phyloP scores from a whole-genome alignment of 2,797 vertebrate species.

The Fratercula arctica region DNA sequence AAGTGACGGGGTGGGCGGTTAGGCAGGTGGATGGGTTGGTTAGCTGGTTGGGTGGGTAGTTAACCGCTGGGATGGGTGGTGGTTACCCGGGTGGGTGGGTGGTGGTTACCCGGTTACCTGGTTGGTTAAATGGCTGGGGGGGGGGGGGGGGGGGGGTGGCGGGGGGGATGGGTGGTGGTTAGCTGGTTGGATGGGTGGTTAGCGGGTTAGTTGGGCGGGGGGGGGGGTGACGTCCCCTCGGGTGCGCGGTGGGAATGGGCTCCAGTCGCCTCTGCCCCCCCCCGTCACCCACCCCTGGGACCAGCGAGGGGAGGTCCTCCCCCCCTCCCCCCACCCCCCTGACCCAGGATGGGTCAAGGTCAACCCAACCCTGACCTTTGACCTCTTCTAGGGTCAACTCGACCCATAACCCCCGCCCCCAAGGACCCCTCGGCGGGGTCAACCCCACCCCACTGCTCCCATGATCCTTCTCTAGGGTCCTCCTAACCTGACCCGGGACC shows the following conservation, averaged over 20 bases:
- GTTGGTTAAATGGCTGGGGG: too few relatives aligned
- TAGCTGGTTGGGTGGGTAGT: too few relatives aligned
- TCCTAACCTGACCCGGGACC: not conserved
- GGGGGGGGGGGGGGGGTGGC: too few relatives aligned
- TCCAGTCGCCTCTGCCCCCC: not conserved
- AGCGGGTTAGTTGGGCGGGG: not conserved
- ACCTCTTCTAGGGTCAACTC: not conserved
- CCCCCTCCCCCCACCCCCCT: too few relatives aligned
- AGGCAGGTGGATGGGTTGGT: too few relatives aligned
- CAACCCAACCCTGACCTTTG: not conserved
- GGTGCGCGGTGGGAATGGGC: not conserved
- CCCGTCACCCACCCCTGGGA: not conserved
- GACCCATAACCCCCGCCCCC: not conserved
- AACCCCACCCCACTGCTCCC: not conserved
- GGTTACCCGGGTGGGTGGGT: too few relatives aligned
- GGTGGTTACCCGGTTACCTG: too few relatives aligned
- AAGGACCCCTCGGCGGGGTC: not conserved
- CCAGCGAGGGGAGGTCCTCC: too few relatives aligned
- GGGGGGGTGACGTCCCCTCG: not conserved
- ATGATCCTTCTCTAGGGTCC: not conserved
- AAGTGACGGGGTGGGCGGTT: too few relatives aligned
- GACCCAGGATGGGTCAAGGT: too few relatives aligned
- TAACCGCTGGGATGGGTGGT: too few relatives aligned
- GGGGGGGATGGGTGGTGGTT: too few relatives aligned
- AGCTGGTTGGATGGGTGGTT: not conserved